Percentiles rank a stretch among this genome's conserved stretches.
phyloP scores from a whole-genome alignment of 2,888 invertebrate species.

The Noctua comes region DNA sequence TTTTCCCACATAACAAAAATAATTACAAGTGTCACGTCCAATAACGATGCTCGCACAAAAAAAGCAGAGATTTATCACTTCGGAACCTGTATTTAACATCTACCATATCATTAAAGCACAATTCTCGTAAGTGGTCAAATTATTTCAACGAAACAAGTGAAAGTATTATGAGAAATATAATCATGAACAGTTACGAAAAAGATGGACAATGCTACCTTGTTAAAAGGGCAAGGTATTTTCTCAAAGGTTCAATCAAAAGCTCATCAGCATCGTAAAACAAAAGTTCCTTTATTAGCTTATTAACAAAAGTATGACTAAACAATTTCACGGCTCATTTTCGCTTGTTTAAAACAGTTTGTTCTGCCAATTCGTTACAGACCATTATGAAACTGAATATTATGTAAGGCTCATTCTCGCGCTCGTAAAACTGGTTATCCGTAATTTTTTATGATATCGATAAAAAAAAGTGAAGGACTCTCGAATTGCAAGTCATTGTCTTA shows the following conservation, averaged over 20 bases:
- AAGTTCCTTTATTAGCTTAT: constrained; percentile 35
- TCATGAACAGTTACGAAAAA: constrained; percentile 59
- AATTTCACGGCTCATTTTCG: constrained; percentile 54
- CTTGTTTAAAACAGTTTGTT: constrained; percentile 49
- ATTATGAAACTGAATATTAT: constrained; percentile 71
- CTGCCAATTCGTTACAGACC: constrained; percentile 61
- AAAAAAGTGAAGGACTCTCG: constrained; percentile 42
- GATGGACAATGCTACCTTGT: constrained; percentile 55
- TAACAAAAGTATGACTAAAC: constrained; percentile 44
- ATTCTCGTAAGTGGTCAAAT: constrained; percentile 72
- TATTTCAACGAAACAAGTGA: constrained; percentile 75
- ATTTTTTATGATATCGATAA: constrained; percentile 57
- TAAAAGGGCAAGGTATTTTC: constrained; percentile 59
- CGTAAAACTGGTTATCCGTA: constrained; percentile 71
- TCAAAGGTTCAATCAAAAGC: constrained; percentile 54
- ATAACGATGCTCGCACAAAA: constrained; percentile 54
- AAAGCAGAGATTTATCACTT: constrained; percentile 44
- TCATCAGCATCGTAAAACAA: constrained; percentile 54
- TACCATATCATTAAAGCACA: constrained; percentile 59
- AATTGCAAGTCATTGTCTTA: constrained; percentile 45
- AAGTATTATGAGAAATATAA: constrained; percentile 71
- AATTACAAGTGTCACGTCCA: constrained; percentile 49
- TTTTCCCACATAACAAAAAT: constrained; percentile 55
- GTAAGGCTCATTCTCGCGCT: constrained; percentile 66
- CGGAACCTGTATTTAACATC: constrained; percentile 59